phyloP scores from a whole-genome alignment of 2,113 vertebrate species.

The Misgurnus anguillicaudatus region DNA sequence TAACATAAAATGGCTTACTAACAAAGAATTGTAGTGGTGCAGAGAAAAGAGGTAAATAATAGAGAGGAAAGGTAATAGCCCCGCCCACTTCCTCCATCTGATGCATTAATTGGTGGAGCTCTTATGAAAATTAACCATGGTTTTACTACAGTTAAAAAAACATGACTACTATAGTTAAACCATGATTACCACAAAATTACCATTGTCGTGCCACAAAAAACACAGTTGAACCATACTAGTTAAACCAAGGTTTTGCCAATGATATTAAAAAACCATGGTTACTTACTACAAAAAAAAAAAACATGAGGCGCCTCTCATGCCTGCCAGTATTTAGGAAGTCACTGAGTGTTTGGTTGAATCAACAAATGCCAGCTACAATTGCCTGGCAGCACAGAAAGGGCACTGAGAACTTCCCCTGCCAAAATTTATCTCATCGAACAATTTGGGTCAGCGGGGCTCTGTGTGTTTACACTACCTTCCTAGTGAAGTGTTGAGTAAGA shows the following conservation, averaged over 20 bases:
- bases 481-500: slow-evolving; percentile 25
- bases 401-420: slow-evolving; percentile 2
- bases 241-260: too few relatives aligned
- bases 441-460: slow-evolving; percentile 32
- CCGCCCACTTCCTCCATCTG: neutral
- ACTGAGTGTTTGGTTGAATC: slow-evolving; percentile 35
- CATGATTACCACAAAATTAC: too few relatives aligned
- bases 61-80: neutral
- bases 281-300: too few relatives aligned
- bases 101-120: slow-evolving; percentile 9
- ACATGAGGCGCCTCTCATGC: slow-evolving; percentile 38
- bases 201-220: too few relatives aligned
- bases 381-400: slow-evolving; percentile 39
- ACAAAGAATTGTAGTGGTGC: neutral
- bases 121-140: too few relatives aligned
- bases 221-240: too few relatives aligned
- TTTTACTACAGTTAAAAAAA: too few relatives aligned
- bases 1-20: neutral
- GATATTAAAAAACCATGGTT: too few relatives aligned
- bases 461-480: slow-evolving; percentile 45
- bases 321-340: slow-evolving; percentile 36
- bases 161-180: too few relatives aligned
- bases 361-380: slow-evolving; percentile 45
- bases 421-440: slow-evolving; percentile 31
- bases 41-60: neutral